A percentile compares a stretch with the other conserved stretches of the same genome.
Evolutionary conservation across 2,888 invertebrate genomes (phyloP).

Genomic region (Neria commutata): DNA sequence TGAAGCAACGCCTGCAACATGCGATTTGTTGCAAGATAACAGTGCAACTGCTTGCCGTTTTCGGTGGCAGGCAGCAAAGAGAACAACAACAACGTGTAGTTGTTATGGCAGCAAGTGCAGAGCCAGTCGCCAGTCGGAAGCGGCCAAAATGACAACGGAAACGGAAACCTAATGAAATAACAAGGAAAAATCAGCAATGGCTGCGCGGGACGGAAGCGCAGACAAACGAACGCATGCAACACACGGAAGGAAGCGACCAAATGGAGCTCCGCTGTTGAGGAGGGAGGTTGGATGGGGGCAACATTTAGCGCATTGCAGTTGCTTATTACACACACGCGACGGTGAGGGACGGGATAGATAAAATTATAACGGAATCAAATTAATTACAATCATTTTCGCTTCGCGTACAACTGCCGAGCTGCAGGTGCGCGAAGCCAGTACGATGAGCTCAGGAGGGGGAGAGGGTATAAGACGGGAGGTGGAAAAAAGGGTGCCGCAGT

Average conservation of each 20-base stretch:
- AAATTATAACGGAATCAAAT: slow-evolving; percentile 59
- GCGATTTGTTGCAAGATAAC: neutral
- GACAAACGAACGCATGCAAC: neutral
- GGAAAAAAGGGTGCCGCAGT: slow-evolving; percentile 21
- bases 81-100: slow-evolving; percentile 12
- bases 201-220: neutral
- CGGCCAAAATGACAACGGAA: slow-evolving; percentile 12
- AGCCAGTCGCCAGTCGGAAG: neutral
- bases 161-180: slow-evolving; percentile 41
- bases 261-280: slow-evolving; percentile 29
- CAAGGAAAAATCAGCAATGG: neutral
- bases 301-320: slow-evolving; percentile 58
- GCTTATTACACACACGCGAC: too few relatives aligned
- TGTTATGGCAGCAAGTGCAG: slow-evolving; percentile 20
- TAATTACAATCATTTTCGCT: slow-evolving; percentile 57
- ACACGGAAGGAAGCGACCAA: slow-evolving; percentile 21
- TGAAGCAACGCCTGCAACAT: slow-evolving; percentile 7
- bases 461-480: neutral
- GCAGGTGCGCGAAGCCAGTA: slow-evolving; percentile 6
- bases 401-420: slow-evolving; percentile 43
- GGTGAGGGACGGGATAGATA: slow-evolving; percentile 38
- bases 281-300: too few relatives aligned
- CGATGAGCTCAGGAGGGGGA: neutral
- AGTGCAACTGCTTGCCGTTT: slow-evolving; percentile 3
- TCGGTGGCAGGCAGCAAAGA: slow-evolving; percentile 4